Base-by-base conservation (phyloP, 2,797 vertebrate genomes). In the Hippoglossus hippoglossus region DNA sequence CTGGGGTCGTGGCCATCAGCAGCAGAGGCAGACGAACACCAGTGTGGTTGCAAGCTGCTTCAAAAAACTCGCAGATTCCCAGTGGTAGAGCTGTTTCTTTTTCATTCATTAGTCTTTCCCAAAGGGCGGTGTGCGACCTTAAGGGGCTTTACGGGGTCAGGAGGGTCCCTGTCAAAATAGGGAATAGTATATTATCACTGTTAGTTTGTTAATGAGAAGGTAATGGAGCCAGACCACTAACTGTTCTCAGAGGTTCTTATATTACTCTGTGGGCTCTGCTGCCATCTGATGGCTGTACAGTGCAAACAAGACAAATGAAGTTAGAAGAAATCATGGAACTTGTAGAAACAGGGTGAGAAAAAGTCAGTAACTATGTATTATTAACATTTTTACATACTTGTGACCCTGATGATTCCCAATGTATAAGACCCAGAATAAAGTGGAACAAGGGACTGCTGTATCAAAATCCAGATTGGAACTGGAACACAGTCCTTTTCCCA, bases 21-120 rank as follows among this genome's bases (percentile, higher is more conserved):
- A 79, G 76, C 73, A 77, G 75, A 58, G 63, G 36, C 61, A 82
- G 60, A 72, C 22, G n/a, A 82, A 63, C 58, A 39, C 11, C 62
- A 58, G 50, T 49, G 59, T 36, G 73, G 22, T 44, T 60, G 46
- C 56, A 51, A 66, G 76, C 55, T 67, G 49, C 73, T 67, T 80
- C 66, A 84, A 73, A 69, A 76, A 41, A 59, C 1, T 0, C 61
- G 18, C 13, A 56, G 34, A 8, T 16, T 67, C 22, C 5, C 51
- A 16, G 26, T 44, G 46, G 52, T 31, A 26, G 31, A 75, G 28
- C 21, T 83, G 82, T 79, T 82, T 80, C 75, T 80, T 77, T 82
- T 79, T 50, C 44, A 67, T 71, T 71, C 44, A 78, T 75, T 69
- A 80, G 59, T 67, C 15, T 51, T 63, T 31, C 49, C 57, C 66